Evolutionary conservation across 2,113 vertebrate genomes (phyloP), one percentile per base, ranked within the genome.

Genomic region (Gobius niger): DNA sequence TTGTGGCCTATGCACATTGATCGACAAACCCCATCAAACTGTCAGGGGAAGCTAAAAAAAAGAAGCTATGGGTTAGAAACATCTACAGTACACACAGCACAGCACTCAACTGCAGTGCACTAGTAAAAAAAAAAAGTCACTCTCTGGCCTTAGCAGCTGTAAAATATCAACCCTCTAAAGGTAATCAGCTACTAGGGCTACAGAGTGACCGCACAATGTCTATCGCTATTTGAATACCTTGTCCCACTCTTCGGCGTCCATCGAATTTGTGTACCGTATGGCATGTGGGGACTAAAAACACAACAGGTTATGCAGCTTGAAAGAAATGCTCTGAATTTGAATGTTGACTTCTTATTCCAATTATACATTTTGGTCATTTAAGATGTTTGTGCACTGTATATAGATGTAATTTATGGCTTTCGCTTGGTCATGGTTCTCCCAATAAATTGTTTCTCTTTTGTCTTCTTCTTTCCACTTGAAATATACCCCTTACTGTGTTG

Each of bases 221-320:
- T 80, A 87, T 9, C 60, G 76, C 82, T 87, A 87, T 83, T 77
- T 84, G 65, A 51, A 85, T 93, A 92, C 91, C 91, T 93, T 83
- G 81, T 91, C 84, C 85, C 91, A 81, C 50, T 86, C 83, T 89
- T 85, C 75, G 91, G 82, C 60, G 89, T 91, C 88, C 91, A 92
- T 90, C 90, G 80, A 83, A 92, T 87, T 76, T 90, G 89, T 82
- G 88, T 83, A 78, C 88, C 84, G 83, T 92, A 88, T 16, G 86
- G 87, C 82, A 87, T 91, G 88, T 86, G 86, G 85, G 84, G 89
- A 84, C 91, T 92, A 91, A 85, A 92, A 92, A 88, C 85, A 91
- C 85, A 90, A 88, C 72, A 86, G 54, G 88, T 91, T 90, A 90
- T 82, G 87, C 78, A 88, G 47, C 52, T 80, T 76, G 75, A 74